A percentile compares a stretch with the other conserved stretches of the same genome.
Conservation (phyloP, 2,888 invertebrate genomes). For the Melanostoma scalare region DNA sequence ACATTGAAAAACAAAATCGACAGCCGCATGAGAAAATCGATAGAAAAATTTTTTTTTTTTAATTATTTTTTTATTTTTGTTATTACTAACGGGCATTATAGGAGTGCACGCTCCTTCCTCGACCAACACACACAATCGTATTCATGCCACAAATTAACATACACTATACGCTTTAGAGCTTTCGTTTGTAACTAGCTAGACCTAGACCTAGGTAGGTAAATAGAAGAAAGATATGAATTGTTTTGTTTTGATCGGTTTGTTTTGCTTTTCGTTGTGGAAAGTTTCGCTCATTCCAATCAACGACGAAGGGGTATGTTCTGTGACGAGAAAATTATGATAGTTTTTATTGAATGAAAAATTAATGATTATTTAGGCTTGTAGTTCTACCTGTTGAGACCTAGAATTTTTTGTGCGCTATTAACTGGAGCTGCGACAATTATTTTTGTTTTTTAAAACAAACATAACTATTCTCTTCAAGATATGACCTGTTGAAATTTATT, state of each 20-base stretch:
- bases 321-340: slow-evolving; percentile 48
- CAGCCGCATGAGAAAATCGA: slow-evolving; percentile 57
- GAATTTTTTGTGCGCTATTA: no score
- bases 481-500: no score
- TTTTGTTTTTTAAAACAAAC: no score
- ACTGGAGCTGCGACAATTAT: no score
- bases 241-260: slow-evolving; percentile 48
- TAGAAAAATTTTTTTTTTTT: slow-evolving; percentile 45
- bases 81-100: slow-evolving; percentile 16
- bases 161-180: slow-evolving; percentile 38
- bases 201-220: neutral
- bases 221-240: neutral
- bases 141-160: neutral
- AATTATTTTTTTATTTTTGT: slow-evolving; percentile 2
- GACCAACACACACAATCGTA: slow-evolving; percentile 5
- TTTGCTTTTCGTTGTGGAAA: slow-evolving; percentile 20
- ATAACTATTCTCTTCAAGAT: no score
- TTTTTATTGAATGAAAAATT: slow-evolving; percentile 27
- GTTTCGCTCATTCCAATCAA: slow-evolving; percentile 32
- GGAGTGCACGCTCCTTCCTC: slow-evolving; percentile 4
- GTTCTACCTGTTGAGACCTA: no score
- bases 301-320: slow-evolving; percentile 2
- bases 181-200: neutral
- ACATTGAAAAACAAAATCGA: slow-evolving; percentile 53
- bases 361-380: neutral